phyloP scores from a whole-genome alignment of 92 coral and sea anemone species.

The Pocillopora grandis region DNA sequence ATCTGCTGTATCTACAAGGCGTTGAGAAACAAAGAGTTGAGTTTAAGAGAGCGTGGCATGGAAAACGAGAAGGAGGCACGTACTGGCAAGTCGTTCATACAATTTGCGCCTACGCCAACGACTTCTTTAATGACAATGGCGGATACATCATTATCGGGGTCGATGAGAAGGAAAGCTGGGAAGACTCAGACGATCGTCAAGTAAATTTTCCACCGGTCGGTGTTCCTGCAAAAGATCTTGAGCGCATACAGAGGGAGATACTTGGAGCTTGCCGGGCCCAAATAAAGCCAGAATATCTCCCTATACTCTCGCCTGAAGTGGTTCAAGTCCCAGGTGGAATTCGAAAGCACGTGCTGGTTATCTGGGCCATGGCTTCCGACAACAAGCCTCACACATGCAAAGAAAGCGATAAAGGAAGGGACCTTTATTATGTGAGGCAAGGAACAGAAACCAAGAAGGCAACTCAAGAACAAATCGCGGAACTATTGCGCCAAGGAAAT shows the following conservation, averaged over 20 bases:
- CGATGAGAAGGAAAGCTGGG: conserved; percentile 57
- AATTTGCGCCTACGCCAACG: conserved; percentile 82
- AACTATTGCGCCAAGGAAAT: conserved; percentile 26
- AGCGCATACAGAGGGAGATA: conserved; percentile 66
- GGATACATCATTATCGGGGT: conserved; percentile 78
- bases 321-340: background rate
- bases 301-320: conserved; percentile 67
- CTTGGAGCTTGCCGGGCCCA: conserved; percentile 61
- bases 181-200: conserved; percentile 45
- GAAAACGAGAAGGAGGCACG: conserved; percentile 39
- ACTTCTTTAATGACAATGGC: conserved; percentile 77
- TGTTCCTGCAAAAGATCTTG: conserved; percentile 42
- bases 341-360: conserved; percentile 53
- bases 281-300: conserved; percentile 59
- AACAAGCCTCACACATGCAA: conserved; percentile 62
- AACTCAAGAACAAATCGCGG: conserved; percentile 23
- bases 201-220: conserved; percentile 64
- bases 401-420: conserved; percentile 57
- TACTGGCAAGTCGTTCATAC: conserved; percentile 67
- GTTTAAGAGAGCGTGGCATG: conserved; percentile 71
- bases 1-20: conserved; percentile 54
- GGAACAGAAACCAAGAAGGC: conserved; percentile 64
- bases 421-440: conserved; percentile 55
- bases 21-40: conserved; percentile 74
- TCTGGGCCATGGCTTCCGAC: conserved; percentile 75